A percentile compares a stretch with the other conserved stretches of the same genome.
Conservation (phyloP, 2,888 invertebrate genomes). For the Drosophila algonquin region DNA sequence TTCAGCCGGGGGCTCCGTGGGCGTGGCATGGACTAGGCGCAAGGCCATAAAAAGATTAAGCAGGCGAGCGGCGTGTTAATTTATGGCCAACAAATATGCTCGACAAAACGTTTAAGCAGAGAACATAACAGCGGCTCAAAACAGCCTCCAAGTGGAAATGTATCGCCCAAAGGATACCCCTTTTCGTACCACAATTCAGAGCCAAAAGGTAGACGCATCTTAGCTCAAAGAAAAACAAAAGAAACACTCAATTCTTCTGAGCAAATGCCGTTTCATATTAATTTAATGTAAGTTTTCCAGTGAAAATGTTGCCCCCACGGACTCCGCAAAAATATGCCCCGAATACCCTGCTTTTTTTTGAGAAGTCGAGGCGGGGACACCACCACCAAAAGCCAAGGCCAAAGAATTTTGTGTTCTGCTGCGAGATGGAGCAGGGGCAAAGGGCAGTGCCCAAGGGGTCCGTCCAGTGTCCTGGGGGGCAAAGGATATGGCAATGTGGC, state of each 20-base stretch:
- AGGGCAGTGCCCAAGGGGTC: background rate
- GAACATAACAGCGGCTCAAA: background rate
- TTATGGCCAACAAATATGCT: slow-evolving; percentile 70
- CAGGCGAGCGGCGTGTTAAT: slow-evolving; percentile 65
- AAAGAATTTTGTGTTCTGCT: background rate
- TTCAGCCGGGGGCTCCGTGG: background rate
- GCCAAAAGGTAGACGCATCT: background rate
- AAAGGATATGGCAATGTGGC: background rate
- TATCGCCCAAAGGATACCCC: background rate
- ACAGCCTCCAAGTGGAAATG: background rate
- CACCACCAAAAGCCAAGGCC: slow-evolving; percentile 44
- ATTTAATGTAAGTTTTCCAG: background rate
- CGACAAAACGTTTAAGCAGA: slow-evolving; percentile 53
- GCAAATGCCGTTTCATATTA: too few relatives aligned
- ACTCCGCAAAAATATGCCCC: background rate
- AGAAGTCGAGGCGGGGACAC: slow-evolving; percentile 8
- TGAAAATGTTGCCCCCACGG: background rate
- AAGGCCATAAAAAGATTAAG: slow-evolving; percentile 65
- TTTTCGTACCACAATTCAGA: background rate
- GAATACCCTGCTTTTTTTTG: background rate
- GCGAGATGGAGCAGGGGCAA: background rate
- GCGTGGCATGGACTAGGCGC: slow-evolving; percentile 17
- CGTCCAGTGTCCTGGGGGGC: slow-evolving; percentile 6
- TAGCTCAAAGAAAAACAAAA: too few relatives aligned
- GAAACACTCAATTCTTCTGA: too few relatives aligned